Evolutionary conservation across 1,140 invertebrate genomes (phyloP).

Genomic region (Drosophila parvula): DNA sequence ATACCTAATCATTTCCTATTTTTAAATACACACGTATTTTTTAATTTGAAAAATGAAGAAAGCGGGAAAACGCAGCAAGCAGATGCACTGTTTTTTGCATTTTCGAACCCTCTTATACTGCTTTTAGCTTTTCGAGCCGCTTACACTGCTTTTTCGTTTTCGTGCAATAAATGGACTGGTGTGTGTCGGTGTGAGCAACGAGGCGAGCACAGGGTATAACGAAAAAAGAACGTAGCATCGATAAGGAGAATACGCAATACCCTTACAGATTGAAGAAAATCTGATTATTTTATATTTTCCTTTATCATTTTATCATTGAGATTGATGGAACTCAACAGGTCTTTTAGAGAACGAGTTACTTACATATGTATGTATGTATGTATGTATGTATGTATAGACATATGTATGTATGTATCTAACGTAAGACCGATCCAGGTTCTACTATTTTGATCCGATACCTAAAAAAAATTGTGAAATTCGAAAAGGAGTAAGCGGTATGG

Average conservation of each 20-base stretch:
- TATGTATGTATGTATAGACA: no score
- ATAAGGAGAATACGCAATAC: background rate
- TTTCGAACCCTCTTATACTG: conserved; percentile 15
- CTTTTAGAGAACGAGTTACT: no score
- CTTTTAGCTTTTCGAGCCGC: conserved; percentile 12
- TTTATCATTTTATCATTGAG: background rate
- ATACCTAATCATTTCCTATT: conserved; percentile 6
- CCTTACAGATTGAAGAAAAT: background rate
- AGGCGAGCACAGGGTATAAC: conserved; percentile 23
- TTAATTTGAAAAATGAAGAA: conserved; percentile 1
- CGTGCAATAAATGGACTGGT: background rate
- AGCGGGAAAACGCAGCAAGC: conserved; percentile 12
- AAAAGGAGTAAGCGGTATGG: background rate
- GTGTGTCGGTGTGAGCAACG: conserved; percentile 2
- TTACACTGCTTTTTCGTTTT: conserved; percentile 14
- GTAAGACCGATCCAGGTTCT: background rate
- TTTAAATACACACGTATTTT: conserved; percentile 2
- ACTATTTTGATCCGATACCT: background rate
- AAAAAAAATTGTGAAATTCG: background rate
- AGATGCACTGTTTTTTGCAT: conserved; percentile 22
- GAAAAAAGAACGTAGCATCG: conserved; percentile 3
- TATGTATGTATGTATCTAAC: background rate
- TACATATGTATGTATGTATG: no score
- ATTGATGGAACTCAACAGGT: background rate
- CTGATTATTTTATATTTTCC: background rate